These are phyloP conservation scores for Ptychodera flava DNA, from an alignment of 35 echinoderm and acorn worm species.

Conservation along the genomic window DNA sequence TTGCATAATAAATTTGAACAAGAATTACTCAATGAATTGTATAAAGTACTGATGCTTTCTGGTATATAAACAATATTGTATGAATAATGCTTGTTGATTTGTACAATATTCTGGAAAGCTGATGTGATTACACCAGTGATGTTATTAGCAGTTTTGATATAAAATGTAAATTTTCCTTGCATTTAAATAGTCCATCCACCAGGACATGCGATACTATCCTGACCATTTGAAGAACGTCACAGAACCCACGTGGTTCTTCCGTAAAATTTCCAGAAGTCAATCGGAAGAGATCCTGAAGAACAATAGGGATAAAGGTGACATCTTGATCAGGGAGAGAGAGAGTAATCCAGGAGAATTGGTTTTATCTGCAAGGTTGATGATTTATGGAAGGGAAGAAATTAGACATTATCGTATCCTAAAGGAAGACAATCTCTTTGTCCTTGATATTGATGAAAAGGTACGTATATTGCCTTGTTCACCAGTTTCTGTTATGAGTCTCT, in stretches of 20 bases:
- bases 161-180: too few species aligned
- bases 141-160: too few species aligned
- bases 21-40: too few species aligned
- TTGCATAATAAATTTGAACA: too few species aligned
- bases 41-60: too few species aligned
- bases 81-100: too few species aligned
- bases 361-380: slow-evolving; percentile 25
- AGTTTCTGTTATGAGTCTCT: not conserved
- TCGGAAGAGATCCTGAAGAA: slow-evolving; percentile 49
- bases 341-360: slow-evolving; percentile 28
- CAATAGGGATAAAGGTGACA: slow-evolving; percentile 29
- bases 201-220: not conserved
- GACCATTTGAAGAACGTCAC: not conserved
- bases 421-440: slow-evolving; percentile 7
- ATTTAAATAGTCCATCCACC: too few species aligned
- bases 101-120: too few species aligned
- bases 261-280: slow-evolving; percentile 34
- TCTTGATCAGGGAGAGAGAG: slow-evolving; percentile 36
- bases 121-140: too few species aligned
- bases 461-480: too few species aligned
- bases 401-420: slow-evolving; percentile 41
- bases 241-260: slow-evolving; percentile 33
- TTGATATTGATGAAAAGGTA: slow-evolving; percentile 52
- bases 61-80: too few species aligned
- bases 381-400: slow-evolving; percentile 7